Percentiles rank a stretch among this genome's conserved stretches.
Evolutionary conservation across 2,888 invertebrate species (phyloP).

Genomic region (Dicroscelio sp.): DNA sequence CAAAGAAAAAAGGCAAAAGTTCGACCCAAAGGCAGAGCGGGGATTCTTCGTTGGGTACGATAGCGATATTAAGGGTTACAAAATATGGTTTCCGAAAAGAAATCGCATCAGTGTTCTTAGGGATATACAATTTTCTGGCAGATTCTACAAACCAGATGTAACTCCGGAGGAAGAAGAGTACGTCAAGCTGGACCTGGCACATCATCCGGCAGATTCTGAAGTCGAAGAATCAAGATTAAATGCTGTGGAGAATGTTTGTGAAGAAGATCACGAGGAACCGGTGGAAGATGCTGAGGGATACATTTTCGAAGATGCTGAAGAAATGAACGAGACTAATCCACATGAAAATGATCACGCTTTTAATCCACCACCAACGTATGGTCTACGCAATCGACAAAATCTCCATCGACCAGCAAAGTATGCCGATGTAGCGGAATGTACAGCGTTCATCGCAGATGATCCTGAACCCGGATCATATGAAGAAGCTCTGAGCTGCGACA

Average conservation of each 20-base stretch:
- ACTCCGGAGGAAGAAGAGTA: background rate
- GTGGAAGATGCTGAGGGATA: background rate
- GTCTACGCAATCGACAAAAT: background rate
- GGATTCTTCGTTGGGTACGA: slow-evolving; percentile 49
- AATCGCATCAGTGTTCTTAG: background rate
- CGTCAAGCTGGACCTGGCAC: background rate
- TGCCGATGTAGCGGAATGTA: background rate
- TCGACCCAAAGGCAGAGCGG: slow-evolving; percentile 43
- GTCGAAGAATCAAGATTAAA: background rate
- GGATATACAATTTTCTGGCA: background rate
- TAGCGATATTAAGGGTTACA: slow-evolving; percentile 38
- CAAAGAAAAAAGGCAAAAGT: slow-evolving; percentile 45
- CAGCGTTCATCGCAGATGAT: background rate
- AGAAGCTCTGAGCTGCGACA: background rate
- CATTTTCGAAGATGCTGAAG: background rate
- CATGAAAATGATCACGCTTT: background rate
- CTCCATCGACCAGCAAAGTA: background rate
- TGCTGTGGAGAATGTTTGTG: background rate
- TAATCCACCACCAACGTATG: background rate
- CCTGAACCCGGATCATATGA: background rate
- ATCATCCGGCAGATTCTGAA: background rate
- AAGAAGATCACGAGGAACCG: background rate
- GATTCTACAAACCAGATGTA: background rate
- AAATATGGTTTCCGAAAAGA: slow-evolving; percentile 39
- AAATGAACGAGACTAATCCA: background rate